Evolutionary conservation across 2,113 vertebrate genomes (phyloP).

Genomic region (Macrotis lagotis): DNA sequence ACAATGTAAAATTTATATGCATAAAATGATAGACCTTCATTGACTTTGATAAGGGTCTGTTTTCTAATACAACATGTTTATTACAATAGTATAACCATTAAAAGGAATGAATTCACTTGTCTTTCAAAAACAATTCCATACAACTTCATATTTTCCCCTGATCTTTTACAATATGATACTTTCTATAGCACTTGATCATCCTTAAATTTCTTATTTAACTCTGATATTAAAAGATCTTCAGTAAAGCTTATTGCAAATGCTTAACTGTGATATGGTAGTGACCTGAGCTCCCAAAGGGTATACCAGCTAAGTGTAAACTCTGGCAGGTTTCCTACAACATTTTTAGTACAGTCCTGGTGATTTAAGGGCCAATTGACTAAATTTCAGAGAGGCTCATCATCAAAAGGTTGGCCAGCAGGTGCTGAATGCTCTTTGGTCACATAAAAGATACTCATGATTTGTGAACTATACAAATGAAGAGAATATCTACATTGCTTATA

Average conservation of each 20-base stretch:
- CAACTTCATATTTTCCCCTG: slow-evolving; percentile 20
- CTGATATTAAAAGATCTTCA: neutral
- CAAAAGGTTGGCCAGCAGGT: neutral
- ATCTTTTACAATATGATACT: neutral
- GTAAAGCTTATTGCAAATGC: neutral
- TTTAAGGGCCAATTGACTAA: neutral
- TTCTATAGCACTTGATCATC: slow-evolving; percentile 7
- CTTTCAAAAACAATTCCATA: neutral
- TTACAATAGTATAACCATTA: neutral
- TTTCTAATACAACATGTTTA: neutral
- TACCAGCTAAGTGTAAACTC: neutral
- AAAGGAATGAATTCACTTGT: neutral
- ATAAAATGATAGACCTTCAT: neutral
- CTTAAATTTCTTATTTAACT: neutral
- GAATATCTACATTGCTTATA: neutral
- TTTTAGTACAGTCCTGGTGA: neutral
- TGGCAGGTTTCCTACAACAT: neutral
- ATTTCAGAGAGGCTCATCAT: neutral
- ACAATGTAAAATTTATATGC: neutral
- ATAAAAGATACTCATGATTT: neutral
- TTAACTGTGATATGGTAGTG: neutral
- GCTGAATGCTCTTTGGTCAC: neutral
- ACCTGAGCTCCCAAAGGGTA: neutral
- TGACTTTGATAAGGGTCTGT: neutral
- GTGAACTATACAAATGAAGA: neutral